These are phyloP conservation scores for Darevskia mixta DNA, from an alignment of 2,797 vertebrate genomes.

Conservation along the genomic window DNA sequence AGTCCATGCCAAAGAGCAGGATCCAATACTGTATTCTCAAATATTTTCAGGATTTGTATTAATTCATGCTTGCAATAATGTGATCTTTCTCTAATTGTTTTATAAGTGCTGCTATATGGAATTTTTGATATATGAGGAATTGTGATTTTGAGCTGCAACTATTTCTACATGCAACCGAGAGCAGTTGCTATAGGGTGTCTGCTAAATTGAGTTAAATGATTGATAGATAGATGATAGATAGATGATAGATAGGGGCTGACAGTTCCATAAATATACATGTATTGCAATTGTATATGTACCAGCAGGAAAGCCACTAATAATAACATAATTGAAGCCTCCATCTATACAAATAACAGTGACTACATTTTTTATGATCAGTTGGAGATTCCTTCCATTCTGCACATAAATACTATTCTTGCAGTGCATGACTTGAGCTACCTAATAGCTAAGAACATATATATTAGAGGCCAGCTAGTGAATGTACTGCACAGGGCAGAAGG, in stretches of 20 bases:
- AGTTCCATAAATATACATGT: not conserved
- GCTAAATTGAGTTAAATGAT: too few relatives aligned
- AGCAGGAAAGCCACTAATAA: not conserved
- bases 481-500: not conserved
- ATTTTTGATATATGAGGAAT: too few relatives aligned
- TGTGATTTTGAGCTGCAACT: too few relatives aligned
- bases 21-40: not conserved
- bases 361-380: not conserved
- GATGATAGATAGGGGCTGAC: not conserved
- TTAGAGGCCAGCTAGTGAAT: not conserved
- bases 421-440: not conserved
- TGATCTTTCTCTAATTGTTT: too few relatives aligned
- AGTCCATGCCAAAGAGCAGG: not conserved
- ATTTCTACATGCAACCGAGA: too few relatives aligned
- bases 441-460: not conserved
- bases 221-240: too few relatives aligned
- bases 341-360: not conserved
- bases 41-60: not conserved
- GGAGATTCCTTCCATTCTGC: not conserved
- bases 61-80: too few relatives aligned
- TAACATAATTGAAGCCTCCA: not conserved
- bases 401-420: not conserved
- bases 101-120: too few relatives aligned
- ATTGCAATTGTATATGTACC: not conserved
- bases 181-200: too few relatives aligned